A percentile compares a stretch with the other conserved stretches of the same genome.
Evolutionary conservation across 2,888 invertebrate species (phyloP).

Genomic region (Protodeltote pygarga): DNA sequence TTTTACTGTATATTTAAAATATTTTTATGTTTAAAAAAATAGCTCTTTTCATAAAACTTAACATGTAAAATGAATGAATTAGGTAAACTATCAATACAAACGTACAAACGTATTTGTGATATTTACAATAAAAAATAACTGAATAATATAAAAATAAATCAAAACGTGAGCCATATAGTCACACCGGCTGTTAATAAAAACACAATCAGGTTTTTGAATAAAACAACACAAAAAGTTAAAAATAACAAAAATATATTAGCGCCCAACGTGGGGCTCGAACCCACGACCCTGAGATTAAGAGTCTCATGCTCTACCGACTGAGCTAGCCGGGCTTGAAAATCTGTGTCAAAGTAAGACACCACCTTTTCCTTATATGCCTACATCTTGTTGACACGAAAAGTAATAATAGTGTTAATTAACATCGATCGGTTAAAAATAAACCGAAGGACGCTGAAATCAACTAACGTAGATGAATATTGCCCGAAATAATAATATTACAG

Average conservation of each 20-base stretch:
- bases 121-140: too few species aligned
- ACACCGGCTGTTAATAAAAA: background rate
- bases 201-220: background rate
- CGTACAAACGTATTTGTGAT: too few species aligned
- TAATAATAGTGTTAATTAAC: background rate
- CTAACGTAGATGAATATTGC: too few species aligned
- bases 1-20: background rate
- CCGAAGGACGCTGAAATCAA: too few species aligned
- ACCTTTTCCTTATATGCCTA: background rate
- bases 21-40: too few species aligned
- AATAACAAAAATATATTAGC: constrained; percentile 48
- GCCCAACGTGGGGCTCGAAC: constrained; percentile 89
- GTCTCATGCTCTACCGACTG: constrained; percentile 88
- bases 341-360: background rate
- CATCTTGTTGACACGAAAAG: background rate
- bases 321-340: constrained; percentile 81
- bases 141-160: too few species aligned
- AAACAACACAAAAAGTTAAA: constrained; percentile 42
- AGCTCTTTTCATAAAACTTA: too few species aligned
- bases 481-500: too few species aligned
- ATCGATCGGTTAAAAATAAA: background rate
- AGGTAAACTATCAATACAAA: too few species aligned
- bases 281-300: constrained; percentile 89
- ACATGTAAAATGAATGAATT: too few species aligned
- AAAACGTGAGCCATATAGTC: too few species aligned